Base-by-base conservation (phyloP, 2,797 vertebrate genomes). In the Schizopygopsis pylzovi region DNA sequence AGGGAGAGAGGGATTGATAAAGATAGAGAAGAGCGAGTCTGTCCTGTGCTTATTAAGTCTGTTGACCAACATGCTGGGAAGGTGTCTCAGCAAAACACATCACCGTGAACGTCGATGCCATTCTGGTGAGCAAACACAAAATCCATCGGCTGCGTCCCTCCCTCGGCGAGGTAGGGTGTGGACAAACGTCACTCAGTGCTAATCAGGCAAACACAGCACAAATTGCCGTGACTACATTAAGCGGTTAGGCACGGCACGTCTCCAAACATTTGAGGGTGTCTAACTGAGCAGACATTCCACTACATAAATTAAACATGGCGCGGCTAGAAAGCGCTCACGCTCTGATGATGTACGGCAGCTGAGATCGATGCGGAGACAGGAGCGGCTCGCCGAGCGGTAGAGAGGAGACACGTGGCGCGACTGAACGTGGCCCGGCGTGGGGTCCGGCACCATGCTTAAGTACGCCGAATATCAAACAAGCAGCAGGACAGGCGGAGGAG, bases 191-290 rank as follows among this genome's bases (percentile, higher is more conserved):
- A 90, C 91, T 89, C 76, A 81, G 91, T 89, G 92, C 93, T 94
- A 94, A 95, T 95, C 94, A 96, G 93, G 93, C 93, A 90, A 91
- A 93, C 92, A 92, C 92, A 93, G 94, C 90, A 91, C 93, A 94
- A 95, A 94, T 92, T 94, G 94, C 92, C 87, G 91, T 81, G 92
- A 94, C 93, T 94, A 93, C 94, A 95, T 95, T 95, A 95, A 95
- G 94, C 93, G 85, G 92, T 94, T 93, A 93, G 94, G 93, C 93
- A 92, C 92, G 91, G 90, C 92, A 90, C 82, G 90, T 93, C 93
- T 94, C 91, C 92, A 94, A 95, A 94, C 92, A 94, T 92, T 93
- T 92, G 90, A 93, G 94, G 92, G 93, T 92, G 91, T 93, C 93
- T 93, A 92, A 91, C 92, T 91, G 92, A 93, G 92, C 92, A 90